phyloP scores from a whole-genome alignment of 2,113 vertebrate genomes.

The Alosa alosa region DNA sequence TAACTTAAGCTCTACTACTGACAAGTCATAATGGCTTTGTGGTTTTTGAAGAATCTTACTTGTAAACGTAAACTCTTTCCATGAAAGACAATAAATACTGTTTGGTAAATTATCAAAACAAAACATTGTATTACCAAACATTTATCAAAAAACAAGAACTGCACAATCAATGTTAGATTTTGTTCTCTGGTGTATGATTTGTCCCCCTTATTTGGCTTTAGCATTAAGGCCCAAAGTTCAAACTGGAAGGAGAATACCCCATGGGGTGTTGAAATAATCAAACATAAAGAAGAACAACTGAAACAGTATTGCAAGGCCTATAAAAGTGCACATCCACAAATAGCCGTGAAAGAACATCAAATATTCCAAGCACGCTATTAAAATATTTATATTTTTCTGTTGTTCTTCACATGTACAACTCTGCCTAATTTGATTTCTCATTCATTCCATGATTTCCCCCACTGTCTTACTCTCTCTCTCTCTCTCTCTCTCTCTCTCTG shows the following conservation, averaged over 20 bases:
- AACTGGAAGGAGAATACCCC: conserved; percentile 9
- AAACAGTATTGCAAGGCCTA: conserved; percentile 15
- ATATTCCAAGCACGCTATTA: conserved; percentile 19
- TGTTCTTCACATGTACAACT: background rate
- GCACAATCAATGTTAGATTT: conserved; percentile 11
- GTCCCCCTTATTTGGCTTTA: conserved; percentile 13
- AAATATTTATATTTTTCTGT: conserved; percentile 8
- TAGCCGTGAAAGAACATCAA: conserved; percentile 21
- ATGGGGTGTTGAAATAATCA: background rate
- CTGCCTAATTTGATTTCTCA: conserved; percentile 4
- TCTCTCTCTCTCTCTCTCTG: background rate
- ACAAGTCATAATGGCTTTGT: conserved; percentile 10
- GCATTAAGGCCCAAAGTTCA: conserved; percentile 18
- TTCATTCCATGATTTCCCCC: background rate
- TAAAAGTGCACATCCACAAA: conserved; percentile 19
- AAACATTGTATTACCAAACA: conserved; percentile 14
- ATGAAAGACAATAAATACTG: conserved; percentile 21
- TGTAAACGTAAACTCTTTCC: conserved; percentile 19
- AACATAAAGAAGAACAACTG: background rate
- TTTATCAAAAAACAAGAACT: conserved; percentile 10
- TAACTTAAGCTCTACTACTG: conserved; percentile 8
- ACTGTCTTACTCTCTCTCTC: background rate
- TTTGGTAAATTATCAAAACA: conserved; percentile 5
- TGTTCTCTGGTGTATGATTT: background rate
- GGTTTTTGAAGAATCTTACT: background rate